Evolutionary conservation across 2,888 invertebrate species (phyloP), one percentile per base, ranked within the genome.

Genomic region (Synergus itoensis): DNA sequence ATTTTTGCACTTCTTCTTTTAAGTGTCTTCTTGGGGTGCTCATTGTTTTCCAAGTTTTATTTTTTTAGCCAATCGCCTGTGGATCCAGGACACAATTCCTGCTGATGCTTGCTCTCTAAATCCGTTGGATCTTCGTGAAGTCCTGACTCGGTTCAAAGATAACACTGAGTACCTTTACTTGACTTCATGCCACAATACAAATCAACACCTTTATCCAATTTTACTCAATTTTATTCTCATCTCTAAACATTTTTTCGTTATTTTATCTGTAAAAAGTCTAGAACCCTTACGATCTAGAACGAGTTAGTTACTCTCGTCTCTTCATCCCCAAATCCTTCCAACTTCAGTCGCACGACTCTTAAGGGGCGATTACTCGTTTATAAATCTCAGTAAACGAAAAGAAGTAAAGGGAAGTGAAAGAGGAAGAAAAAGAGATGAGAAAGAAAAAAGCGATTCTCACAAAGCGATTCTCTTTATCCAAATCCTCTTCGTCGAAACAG

Each of bases 321-420:
- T 88, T 86, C 87, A 87, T 86, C 87, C 84, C 87, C 86, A 88
- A 89, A 89, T 89, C 87, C 89, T 90, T 89, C 87, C 89, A 87
- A 87, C 87, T 88, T 89, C 85, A 88, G 88, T 78, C 85, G 83
- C 85, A 83, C 81, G 82, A 83, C 86, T 86, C 86, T 89, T 87
- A 89, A 89, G 88, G 87, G 87, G 87, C 86, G 89, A 87, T 87
- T 86, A 88, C 86, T 86, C 87, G 88, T 87, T 90, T 91, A 91
- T 91, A 91, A 90, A 90, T 91, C 90, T 90, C 86, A 85, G 63
- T n/a, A 41, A 76, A 64, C 41, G 78, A 81, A 83, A 81, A 80
- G 82, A 76, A 53, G 45, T 21, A 64, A 64, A 40, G 64, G 48
- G 21, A 53, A 76, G 62, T 53, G 45, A 36, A 67, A 77, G 75